Conservation (phyloP, 1,140 invertebrate species). For the Carposina sasakii region DNA sequence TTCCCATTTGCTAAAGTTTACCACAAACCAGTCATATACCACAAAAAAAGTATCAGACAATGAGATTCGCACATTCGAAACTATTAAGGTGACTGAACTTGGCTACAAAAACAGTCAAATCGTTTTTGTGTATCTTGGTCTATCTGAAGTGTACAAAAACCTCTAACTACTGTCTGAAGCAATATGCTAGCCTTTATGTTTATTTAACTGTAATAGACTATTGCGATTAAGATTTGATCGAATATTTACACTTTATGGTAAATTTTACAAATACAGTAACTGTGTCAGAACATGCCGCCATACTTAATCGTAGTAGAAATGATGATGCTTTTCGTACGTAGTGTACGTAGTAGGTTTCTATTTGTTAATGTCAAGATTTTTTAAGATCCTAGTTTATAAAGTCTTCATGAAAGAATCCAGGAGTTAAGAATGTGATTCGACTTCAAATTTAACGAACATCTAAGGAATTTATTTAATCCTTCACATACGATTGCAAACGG, state of each 20-base stretch:
- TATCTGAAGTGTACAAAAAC: constrained; percentile 43
- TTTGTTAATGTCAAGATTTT: too few relatives aligned
- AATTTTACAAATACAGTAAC: too few relatives aligned
- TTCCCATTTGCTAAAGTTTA: constrained; percentile 37
- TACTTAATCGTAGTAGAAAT: too few relatives aligned
- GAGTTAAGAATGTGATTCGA: too few relatives aligned
- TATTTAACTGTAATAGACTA: constrained; percentile 24
- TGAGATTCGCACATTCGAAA: constrained; percentile 62
- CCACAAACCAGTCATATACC: constrained; percentile 49
- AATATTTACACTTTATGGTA: too few relatives aligned
- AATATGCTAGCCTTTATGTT: constrained; percentile 15
- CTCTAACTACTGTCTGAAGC: constrained; percentile 41
- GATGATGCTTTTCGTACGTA: too few relatives aligned
- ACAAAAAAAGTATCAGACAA: constrained; percentile 60
- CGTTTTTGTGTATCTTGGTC: constrained; percentile 55
- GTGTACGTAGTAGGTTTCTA: too few relatives aligned
- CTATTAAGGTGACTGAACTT: constrained; percentile 58
- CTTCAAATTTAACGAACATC: constrained; percentile 23
- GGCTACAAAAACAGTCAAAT: constrained; percentile 44
- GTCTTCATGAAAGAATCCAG: too few relatives aligned
- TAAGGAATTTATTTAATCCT: constrained; percentile 17
- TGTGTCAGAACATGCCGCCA: too few relatives aligned
- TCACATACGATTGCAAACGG: constrained; percentile 27
- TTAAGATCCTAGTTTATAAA: too few relatives aligned
- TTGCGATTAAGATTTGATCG: too few relatives aligned